Evolutionary conservation across 2,888 invertebrate species (phyloP).

Genomic region (Ochropleura leucogaster): DNA sequence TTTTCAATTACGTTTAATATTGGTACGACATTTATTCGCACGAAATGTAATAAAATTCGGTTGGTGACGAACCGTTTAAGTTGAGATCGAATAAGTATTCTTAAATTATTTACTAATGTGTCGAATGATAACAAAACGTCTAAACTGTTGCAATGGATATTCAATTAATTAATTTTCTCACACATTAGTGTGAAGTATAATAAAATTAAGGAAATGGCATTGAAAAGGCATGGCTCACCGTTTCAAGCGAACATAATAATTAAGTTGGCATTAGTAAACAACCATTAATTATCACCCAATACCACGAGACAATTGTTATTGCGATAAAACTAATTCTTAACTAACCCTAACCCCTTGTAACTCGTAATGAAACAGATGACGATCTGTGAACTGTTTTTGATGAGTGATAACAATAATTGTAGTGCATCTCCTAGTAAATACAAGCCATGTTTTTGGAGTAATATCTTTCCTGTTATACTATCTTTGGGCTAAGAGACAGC

Average conservation of each 20-base stretch:
- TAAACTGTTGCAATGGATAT: neutral
- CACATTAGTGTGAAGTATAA: too few relatives aligned
- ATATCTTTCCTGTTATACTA: neutral
- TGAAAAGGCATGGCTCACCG: too few relatives aligned
- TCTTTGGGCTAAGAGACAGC: neutral
- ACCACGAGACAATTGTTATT: neutral
- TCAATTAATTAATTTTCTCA: too few relatives aligned
- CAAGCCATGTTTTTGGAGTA: neutral
- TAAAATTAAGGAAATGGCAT: too few relatives aligned
- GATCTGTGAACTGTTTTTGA: too few relatives aligned
- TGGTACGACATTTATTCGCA: constrained; percentile 36
- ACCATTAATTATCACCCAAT: too few relatives aligned
- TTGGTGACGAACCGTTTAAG: constrained; percentile 2
- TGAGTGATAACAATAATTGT: neutral
- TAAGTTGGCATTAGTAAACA: too few relatives aligned
- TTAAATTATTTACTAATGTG: neutral
- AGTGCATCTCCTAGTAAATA: neutral
- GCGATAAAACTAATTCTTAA: neutral
- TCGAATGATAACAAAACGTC: neutral
- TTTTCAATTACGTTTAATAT: constrained; percentile 39
- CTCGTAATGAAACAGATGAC: too few relatives aligned
- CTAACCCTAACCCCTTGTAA: too few relatives aligned
- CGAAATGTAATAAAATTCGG: constrained; percentile 25
- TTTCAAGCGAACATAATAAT: too few relatives aligned
- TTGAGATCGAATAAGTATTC: neutral